These are phyloP conservation scores for Chunga burmeisteri DNA, from an alignment of 2,113 vertebrate species.

Conservation along the genomic window DNA sequence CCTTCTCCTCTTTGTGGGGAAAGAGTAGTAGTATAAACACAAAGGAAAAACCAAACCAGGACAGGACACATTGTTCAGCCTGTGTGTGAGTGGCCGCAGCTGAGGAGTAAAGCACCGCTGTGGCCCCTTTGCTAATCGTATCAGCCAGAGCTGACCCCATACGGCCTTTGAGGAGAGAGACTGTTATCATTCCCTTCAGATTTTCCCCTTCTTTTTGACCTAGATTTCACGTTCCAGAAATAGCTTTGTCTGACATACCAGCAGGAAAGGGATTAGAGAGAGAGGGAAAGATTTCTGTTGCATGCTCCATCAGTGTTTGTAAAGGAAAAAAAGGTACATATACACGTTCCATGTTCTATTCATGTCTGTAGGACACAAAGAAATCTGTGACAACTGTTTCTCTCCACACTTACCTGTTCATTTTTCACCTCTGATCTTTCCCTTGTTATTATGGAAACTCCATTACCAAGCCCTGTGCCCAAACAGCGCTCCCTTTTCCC, in stretches of 20 bases:
- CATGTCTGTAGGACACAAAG: background rate
- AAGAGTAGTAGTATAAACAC: background rate
- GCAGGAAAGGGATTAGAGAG: constrained; percentile 49
- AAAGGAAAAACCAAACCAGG: background rate
- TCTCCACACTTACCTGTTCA: background rate
- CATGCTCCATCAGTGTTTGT: background rate
- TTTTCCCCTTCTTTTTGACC: constrained; percentile 73
- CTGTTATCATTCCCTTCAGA: constrained; percentile 10
- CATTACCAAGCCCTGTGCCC: background rate
- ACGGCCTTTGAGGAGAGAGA: background rate
- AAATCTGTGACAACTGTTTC: background rate
- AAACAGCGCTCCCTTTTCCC: background rate
- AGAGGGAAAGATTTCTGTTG: background rate
- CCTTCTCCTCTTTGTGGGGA: background rate
- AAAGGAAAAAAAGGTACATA: background rate
- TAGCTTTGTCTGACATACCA: constrained; percentile 72
- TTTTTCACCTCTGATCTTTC: background rate
- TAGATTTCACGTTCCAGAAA: constrained; percentile 77
- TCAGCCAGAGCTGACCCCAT: background rate
- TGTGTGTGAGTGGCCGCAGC: background rate
- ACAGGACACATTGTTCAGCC: background rate
- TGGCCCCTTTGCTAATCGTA: background rate
- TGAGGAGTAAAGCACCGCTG: background rate
- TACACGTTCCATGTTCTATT: background rate
- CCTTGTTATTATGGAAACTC: background rate